Conservation (phyloP, 2,888 invertebrate species). For the Miltochrista miniata region DNA sequence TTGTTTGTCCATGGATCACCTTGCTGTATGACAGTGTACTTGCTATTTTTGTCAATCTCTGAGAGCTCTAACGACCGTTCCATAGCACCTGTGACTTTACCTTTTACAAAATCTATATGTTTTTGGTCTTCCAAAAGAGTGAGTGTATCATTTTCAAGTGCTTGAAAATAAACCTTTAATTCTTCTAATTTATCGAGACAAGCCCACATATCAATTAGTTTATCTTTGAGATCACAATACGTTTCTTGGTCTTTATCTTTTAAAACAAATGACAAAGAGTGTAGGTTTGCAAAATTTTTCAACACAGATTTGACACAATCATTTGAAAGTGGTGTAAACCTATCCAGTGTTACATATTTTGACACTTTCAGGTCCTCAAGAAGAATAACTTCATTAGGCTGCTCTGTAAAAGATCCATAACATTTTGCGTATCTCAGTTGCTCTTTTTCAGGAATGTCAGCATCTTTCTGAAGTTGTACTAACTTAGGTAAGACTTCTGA, state of each 20-base stretch:
- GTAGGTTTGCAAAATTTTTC: slow-evolving; percentile 49
- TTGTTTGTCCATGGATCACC: slow-evolving; percentile 61
- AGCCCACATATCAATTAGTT: slow-evolving; percentile 29
- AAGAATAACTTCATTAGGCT: slow-evolving; percentile 46
- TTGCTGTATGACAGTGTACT: slow-evolving; percentile 48
- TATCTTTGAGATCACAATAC: slow-evolving; percentile 26
- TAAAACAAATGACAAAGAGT: slow-evolving; percentile 53
- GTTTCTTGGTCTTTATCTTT: slow-evolving; percentile 46
- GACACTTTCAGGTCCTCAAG: slow-evolving; percentile 51
- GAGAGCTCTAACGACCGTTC: slow-evolving; percentile 11
- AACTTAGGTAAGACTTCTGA: slow-evolving; percentile 46
- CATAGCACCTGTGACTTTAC: slow-evolving; percentile 17
- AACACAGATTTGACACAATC: slow-evolving; percentile 44
- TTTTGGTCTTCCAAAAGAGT: slow-evolving; percentile 34
- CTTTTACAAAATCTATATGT: slow-evolving; percentile 31
- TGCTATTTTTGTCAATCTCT: slow-evolving; percentile 30
- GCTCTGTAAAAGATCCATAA: slow-evolving; percentile 42
- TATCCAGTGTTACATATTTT: slow-evolving; percentile 45
- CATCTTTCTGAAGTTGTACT: slow-evolving; percentile 42
- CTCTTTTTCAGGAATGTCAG: slow-evolving; percentile 42
- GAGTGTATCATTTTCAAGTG: slow-evolving; percentile 21
- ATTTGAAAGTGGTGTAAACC: slow-evolving; percentile 40
- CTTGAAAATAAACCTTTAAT: slow-evolving; percentile 1
- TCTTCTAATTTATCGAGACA: background rate
- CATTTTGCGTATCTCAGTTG: slow-evolving; percentile 44